Evolutionary conservation across 2,888 invertebrate species (phyloP), one percentile per base, ranked within the genome.

Genomic region (Schizotus pectinicornis): DNA sequence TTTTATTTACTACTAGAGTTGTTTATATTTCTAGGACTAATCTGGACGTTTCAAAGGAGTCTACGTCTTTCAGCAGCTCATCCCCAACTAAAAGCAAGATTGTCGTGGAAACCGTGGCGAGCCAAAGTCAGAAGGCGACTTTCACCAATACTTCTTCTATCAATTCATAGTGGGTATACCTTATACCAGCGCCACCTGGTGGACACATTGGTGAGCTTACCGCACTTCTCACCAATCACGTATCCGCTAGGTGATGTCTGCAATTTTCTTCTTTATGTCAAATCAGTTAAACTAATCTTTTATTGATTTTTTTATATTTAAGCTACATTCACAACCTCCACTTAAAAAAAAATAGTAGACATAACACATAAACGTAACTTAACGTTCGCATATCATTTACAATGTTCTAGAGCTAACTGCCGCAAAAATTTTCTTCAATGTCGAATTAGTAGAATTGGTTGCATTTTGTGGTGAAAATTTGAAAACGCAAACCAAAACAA

Each of bases 61-160:
- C 84, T 69, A 81, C 82, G 59, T 85, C 87, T 63, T 92, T 92
- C 78, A 89, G 91, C 60, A 90, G 88, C 12, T 90, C 90, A 0
- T 88, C 89, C 0, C 91, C 91, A 72, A 85, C 85, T 64, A 91
- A 90, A 79, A 92, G 92, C 66, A 86, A 89, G 45, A 94, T 94
- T 64, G 83, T 89, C 5, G 89, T 94, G 42, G 93, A 94, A 77
- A 88, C 76, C 86, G 65, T 85, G 85, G 53, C 88, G 88, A 73
- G 68, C 48, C 64, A 62, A 7, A 61, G 51, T n/a, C 54, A 63
- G 46, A 43, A 31, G 31, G 7, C 49, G 9, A 50, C 42, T 8
- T 58, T 53, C 34, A 42, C 14, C 12, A 47, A n/a, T n/a, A 34
- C 34, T 14, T 22, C 14, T n/a, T 22, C 14, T n/a, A 6, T 36